These are phyloP conservation scores for Brachyrhaphis roseni DNA, from an alignment of 2,797 vertebrate genomes.

Conservation along the genomic window DNA sequence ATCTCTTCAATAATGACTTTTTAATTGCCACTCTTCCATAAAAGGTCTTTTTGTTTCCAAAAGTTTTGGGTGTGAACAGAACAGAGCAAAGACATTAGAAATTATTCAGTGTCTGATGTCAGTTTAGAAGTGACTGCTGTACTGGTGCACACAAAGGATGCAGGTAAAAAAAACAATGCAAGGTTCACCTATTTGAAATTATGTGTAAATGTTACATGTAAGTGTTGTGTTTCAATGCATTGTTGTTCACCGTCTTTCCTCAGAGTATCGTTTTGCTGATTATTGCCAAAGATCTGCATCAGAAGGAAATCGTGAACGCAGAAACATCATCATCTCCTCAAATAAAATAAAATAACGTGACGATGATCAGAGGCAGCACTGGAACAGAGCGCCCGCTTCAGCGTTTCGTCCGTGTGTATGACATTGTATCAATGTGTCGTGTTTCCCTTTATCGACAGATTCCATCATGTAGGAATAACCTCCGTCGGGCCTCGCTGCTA, in stretches of 20 bases:
- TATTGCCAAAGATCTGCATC: background rate
- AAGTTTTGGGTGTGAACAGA: background rate
- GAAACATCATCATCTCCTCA: background rate
- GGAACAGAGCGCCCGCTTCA: background rate
- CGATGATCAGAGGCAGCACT: background rate
- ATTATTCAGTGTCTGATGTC: background rate
- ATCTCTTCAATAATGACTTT: background rate
- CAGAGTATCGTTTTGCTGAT: background rate
- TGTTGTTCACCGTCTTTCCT: background rate
- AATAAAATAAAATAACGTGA: background rate
- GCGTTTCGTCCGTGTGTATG: slow-evolving; percentile 38
- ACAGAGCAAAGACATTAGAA: background rate
- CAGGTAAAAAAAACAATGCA: background rate
- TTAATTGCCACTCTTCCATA: background rate
- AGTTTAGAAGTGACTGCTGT: background rate
- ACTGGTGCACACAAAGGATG: background rate
- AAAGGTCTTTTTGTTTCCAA: background rate
- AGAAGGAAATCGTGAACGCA: slow-evolving; percentile 1
- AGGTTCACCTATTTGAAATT: background rate
- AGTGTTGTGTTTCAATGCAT: background rate
- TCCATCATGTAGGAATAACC: slow-evolving; percentile 71
- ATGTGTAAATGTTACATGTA: background rate
- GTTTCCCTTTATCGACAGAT: slow-evolving; percentile 60
- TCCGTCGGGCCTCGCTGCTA: slow-evolving; percentile 71
- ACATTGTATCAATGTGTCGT: slow-evolving; percentile 59